phyloP scores from a whole-genome alignment of 2,888 invertebrate species.

The Papilio gigon region DNA sequence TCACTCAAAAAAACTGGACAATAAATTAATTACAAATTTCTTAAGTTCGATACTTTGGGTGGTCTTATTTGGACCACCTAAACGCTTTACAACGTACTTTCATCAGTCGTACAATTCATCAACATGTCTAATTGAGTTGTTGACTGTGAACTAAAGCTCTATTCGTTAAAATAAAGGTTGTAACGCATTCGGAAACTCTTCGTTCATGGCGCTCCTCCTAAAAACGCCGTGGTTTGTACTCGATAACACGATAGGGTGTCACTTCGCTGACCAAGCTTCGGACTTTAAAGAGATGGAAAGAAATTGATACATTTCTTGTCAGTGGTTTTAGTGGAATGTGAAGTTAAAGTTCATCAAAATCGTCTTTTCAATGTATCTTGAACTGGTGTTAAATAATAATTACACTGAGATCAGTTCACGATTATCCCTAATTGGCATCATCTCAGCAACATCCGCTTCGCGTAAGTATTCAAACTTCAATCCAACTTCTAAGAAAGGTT shows the following conservation, averaged over 20 bases:
- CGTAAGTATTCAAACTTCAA: constrained; percentile 38
- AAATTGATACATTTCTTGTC: too few species aligned
- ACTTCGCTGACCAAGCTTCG: too few species aligned
- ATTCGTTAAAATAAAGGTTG: too few species aligned
- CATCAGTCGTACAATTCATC: constrained; percentile 56
- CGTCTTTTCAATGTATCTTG: not conserved
- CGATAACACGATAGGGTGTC: too few species aligned
- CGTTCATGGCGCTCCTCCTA: too few species aligned
- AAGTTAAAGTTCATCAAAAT: too few species aligned
- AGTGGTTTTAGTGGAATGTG: too few species aligned
- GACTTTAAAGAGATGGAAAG: not conserved
- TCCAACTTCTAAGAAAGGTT: constrained; percentile 39
- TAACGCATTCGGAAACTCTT: too few species aligned
- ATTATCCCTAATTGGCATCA: constrained; percentile 37
- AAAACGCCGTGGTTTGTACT: too few species aligned
- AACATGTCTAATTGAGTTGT: constrained; percentile 46
- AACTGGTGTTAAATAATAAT: constrained; percentile 37
- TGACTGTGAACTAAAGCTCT: constrained; percentile 10
- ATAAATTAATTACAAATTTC: constrained; percentile 61
- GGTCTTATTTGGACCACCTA: constrained; percentile 66
- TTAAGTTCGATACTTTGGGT: constrained; percentile 56
- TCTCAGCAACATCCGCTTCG: constrained; percentile 35
- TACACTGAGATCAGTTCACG: constrained; percentile 29
- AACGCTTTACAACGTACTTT: constrained; percentile 52
- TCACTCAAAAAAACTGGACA: constrained; percentile 65